phyloP scores from a whole-genome alignment of 2,113 vertebrate species.

The Odocoileus virginianus region DNA sequence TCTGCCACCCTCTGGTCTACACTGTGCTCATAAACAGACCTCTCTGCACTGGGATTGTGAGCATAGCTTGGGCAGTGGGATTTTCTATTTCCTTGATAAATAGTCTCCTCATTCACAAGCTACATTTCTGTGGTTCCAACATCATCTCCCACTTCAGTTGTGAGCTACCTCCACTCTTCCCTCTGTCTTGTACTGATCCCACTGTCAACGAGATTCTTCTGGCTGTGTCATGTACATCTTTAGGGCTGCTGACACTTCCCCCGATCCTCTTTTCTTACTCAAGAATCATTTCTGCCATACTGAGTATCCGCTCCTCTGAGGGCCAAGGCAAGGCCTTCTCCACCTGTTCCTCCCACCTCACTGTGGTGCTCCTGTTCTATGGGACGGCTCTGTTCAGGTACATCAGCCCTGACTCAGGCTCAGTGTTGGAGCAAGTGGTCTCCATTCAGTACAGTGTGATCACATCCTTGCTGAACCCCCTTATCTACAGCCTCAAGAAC shows the following conservation, averaged over 20 bases:
- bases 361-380: constrained; percentile 38
- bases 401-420: background rate
- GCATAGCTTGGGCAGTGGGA: background rate
- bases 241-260: background rate
- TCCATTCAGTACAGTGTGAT: constrained; percentile 38
- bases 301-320: background rate
- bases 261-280: constrained; percentile 32
- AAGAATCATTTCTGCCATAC: background rate
- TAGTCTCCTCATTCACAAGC: background rate
- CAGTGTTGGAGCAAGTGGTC: background rate
- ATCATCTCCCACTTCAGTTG: background rate
- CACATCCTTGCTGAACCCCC: background rate
- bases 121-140: constrained; percentile 13
- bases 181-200: background rate
- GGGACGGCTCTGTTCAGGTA: constrained; percentile 23
- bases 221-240: background rate
- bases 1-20: constrained; percentile 25
- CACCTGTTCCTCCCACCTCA: background rate
- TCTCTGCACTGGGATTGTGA: background rate
- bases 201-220: background rate
- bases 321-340: background rate
- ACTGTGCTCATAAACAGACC: background rate
- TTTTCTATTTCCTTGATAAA: background rate
- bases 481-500: constrained; percentile 36
- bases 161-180: constrained; percentile 13